phyloP scores from a whole-genome alignment of 2,888 invertebrate species.

The Leptodirus hochenwartii region DNA sequence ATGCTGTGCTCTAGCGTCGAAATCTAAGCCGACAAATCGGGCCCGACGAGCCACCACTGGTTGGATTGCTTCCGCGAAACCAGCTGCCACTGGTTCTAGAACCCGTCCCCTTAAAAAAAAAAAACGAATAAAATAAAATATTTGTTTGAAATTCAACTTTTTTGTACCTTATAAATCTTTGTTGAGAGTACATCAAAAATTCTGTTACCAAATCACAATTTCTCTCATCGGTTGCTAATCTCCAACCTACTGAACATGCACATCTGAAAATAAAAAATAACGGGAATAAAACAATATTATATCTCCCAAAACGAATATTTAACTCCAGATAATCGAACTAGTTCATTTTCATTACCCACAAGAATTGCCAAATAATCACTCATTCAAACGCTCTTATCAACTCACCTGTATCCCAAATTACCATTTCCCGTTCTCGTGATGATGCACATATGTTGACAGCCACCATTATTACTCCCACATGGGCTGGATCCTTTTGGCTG shows the following conservation, averaged over 20 bases:
- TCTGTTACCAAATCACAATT: slow-evolving; percentile 70
- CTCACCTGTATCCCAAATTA: slow-evolving; percentile 77
- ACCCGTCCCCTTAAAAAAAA: no score
- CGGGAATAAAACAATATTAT: no score
- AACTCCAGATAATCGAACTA: no score
- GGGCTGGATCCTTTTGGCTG: slow-evolving; percentile 62
- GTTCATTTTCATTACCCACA: no score
- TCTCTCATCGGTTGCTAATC: slow-evolving; percentile 50
- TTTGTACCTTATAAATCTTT: slow-evolving; percentile 87
- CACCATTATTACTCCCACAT: slow-evolving; percentile 73
- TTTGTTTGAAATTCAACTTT: no score
- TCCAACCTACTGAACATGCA: no score
- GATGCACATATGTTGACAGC: slow-evolving; percentile 88
- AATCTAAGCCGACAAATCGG: slow-evolving; percentile 88
- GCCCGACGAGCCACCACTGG: slow-evolving; percentile 85
- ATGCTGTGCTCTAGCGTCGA: slow-evolving; percentile 74
- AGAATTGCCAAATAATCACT: no score
- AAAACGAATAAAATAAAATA: no score
- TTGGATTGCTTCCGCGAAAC: slow-evolving; percentile 87
- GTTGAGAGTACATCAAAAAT: slow-evolving; percentile 90
- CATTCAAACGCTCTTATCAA: slow-evolving; percentile 78
- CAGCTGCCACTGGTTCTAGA: slow-evolving; percentile 69
- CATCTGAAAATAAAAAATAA: no score
- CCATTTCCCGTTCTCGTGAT: slow-evolving; percentile 56
- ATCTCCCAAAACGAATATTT: no score